Evolutionary conservation across 2,113 vertebrate genomes (phyloP), one percentile per base, ranked within the genome.

Genomic region (Prolemur simus): DNA sequence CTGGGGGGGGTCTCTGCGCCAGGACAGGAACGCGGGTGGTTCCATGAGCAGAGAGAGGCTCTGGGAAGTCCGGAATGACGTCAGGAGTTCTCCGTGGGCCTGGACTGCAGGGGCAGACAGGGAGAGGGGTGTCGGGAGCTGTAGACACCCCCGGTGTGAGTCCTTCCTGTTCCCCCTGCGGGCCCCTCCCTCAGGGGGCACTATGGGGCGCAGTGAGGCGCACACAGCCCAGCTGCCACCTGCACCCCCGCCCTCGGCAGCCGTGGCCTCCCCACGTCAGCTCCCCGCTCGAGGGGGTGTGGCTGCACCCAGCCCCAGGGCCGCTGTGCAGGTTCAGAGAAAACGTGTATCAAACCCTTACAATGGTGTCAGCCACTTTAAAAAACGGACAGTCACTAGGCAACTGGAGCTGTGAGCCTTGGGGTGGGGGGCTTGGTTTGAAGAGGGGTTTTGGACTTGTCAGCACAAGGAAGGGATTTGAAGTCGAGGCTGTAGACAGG

Each of bases 31-130:
- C 3, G 32, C 8, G 47, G 52, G 9, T 3, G 0, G 27, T 37
- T 47, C 42, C 10, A 49, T 0, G 77, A 1, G 32, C 29, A 1
- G 6, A 23, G 17, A 6, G 8, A 5, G 0, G 11, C 12, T 0
- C 0, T 8, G 42, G 5, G 10, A 2, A 54, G 2, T 10, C 18
- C 1, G 4, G 45, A 3, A 37, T 25, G 12, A 15, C 7, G 56
- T 29, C 27, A 42, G 11, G 69, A 54, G 45, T 34, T 17, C 20
- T 56, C 15, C 34, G 34, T 17, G 20, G 54, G 37, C 14, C n/a
- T 39, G 21, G 60, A 27, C 12, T 6, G 7, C 5, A 1, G 66
- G 12, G 5, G 23, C 5, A 3, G 54, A 42, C 5, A 0, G 83
- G 23, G n/a, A 82, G 17, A 1, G 52, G 37, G 37, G 27, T 4